phyloP scores from a whole-genome alignment of 2,113 vertebrate species.

The Prunella fulvescens region DNA sequence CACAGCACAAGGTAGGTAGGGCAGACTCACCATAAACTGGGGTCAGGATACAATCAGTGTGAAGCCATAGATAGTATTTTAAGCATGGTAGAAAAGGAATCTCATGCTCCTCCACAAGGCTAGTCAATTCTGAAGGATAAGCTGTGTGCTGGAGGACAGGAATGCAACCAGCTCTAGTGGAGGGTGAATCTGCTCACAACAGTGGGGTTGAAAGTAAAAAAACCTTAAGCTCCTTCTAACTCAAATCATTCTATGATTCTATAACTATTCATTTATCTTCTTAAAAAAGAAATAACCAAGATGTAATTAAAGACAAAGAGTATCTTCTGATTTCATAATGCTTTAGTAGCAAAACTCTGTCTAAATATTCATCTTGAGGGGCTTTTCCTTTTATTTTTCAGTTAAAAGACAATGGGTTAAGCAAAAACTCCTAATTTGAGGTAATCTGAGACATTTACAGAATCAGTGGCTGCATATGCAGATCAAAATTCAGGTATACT shows the following conservation, averaged over 20 bases:
- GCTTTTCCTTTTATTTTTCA: background rate
- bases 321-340: background rate
- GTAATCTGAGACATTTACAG: background rate
- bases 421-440: background rate
- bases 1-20: background rate
- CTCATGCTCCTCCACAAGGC: background rate
- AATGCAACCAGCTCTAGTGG: background rate
- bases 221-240: background rate
- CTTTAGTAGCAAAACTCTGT: background rate
- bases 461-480: background rate
- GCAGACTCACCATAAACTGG: background rate
- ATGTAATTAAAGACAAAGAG: background rate
- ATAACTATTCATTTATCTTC: background rate
- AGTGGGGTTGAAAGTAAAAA: background rate
- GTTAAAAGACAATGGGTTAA: background rate
- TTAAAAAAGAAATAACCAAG: background rate
- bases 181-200: background rate
- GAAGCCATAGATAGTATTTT: background rate
- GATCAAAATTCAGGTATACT: background rate
- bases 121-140: background rate
- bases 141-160: background rate
- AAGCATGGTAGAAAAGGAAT: background rate
- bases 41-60: background rate
- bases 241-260: rapidly evolving
- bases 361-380: background rate